Conservation (phyloP, 2,888 invertebrate genomes). For the Phanerotoma sp. region DNA sequence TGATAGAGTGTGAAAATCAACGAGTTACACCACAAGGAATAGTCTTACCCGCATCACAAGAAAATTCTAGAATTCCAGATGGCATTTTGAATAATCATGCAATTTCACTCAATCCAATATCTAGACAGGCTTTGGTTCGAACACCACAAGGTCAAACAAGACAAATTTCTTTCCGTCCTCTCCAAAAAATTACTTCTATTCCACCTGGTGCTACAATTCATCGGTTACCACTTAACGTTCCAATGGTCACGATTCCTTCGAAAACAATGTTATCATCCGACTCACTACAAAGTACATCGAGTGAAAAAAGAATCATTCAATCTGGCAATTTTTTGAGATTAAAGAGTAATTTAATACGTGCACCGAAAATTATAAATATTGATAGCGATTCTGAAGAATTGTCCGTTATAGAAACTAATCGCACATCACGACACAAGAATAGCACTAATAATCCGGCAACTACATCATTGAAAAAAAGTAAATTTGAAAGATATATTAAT, state of each 20-base stretch:
- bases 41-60: background rate
- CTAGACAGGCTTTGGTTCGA: conserved; percentile 40
- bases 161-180: conserved; percentile 23
- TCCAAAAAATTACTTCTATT: conserved; percentile 22
- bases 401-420: too few relatives aligned
- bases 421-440: background rate
- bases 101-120: conserved; percentile 39
- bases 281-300: background rate
- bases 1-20: conserved; percentile 41
- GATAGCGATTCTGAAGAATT: conserved; percentile 48
- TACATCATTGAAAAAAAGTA: conserved; percentile 21
- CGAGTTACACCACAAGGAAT: conserved; percentile 5
- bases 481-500: conserved; percentile 35
- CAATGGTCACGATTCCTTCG: conserved; percentile 40
- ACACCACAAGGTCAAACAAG: conserved; percentile 18
- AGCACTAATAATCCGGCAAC: conserved; percentile 2
- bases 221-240: conserved; percentile 18
- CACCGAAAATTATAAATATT: conserved; percentile 44
- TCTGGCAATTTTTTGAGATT: background rate
- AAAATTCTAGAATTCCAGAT: conserved; percentile 15
- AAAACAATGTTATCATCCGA: background rate
- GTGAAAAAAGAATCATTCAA: conserved; percentile 15
- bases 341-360: background rate
- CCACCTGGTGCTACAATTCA: conserved; percentile 13
- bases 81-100: conserved; percentile 19